A percentile compares a stretch with the other conserved stretches of the same genome.
These are phyloP conservation scores for Hypotaenidia okinawae DNA, from an alignment of 2,797 vertebrate species.

Conservation along the genomic window DNA sequence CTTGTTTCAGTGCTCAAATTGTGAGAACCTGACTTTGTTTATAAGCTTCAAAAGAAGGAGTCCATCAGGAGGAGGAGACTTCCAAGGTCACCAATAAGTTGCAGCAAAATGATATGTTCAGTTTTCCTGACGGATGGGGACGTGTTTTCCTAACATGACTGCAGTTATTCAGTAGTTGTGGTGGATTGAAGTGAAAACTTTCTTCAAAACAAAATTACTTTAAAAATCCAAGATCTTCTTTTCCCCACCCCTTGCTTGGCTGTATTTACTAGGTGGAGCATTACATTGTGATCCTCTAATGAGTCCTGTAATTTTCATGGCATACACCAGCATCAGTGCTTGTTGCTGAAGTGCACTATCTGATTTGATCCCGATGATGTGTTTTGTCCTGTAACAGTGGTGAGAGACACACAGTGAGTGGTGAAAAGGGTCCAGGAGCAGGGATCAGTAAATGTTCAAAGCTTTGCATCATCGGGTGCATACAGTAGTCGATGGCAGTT, in stretches of 20 bases:
- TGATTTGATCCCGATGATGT: background rate
- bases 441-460: background rate
- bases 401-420: background rate
- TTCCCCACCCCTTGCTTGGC: background rate
- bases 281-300: background rate
- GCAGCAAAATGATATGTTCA: background rate
- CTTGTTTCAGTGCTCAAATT: background rate
- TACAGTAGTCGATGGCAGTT: background rate
- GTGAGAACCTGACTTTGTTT: background rate
- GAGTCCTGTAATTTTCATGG: background rate
- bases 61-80: background rate
- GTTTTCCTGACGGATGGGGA: background rate
- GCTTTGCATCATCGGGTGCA: accelerated
- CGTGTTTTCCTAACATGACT: background rate
- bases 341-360: background rate
- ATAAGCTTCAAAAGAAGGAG: background rate
- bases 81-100: background rate
- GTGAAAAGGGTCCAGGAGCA: background rate
- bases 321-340: background rate
- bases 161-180: background rate
- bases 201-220: background rate
- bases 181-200: background rate
- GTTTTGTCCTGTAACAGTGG: background rate
- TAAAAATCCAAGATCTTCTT: background rate
- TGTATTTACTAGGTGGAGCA: background rate